These are phyloP conservation scores for Arrhamphus sclerolepis DNA, from an alignment of 2,797 vertebrate genomes.

Conservation along the genomic window DNA sequence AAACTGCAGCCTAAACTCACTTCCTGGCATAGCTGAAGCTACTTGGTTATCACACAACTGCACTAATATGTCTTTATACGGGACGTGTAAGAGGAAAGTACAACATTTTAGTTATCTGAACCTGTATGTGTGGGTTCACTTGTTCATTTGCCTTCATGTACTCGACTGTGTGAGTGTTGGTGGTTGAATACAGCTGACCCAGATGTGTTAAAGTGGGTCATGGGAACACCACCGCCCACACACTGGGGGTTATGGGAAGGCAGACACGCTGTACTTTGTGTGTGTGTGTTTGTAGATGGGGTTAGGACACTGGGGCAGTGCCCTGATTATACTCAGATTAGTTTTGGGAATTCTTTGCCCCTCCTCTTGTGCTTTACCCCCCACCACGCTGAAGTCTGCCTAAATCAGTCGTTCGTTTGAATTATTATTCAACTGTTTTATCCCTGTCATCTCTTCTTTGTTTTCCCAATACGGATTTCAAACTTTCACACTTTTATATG, in stretches of 20 bases:
- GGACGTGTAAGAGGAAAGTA: neutral
- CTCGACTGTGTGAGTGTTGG: conserved; percentile 29
- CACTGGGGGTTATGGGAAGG: conserved; percentile 70
- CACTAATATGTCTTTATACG: neutral
- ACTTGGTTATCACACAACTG: conserved; percentile 6
- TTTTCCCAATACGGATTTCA: neutral
- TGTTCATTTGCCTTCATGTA: conserved; percentile 41
- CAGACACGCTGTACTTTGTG: conserved; percentile 19
- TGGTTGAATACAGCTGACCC: conserved; percentile 79
- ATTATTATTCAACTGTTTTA: neutral
- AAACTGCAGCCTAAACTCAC: conserved; percentile 14
- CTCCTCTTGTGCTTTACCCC: conserved; percentile 53
- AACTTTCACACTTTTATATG: no score
- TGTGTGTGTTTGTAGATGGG: conserved; percentile 46
- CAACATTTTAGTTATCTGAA: conserved; percentile 8
- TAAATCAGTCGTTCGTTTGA: neutral
- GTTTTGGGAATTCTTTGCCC: conserved; percentile 74
- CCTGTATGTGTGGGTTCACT: conserved; percentile 32
- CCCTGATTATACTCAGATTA: conserved; percentile 82
- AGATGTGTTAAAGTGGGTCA: conserved; percentile 84
- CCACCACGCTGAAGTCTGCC: conserved; percentile 14
- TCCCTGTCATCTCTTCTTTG: neutral
- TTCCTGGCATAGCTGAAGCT: neutral
- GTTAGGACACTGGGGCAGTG: conserved; percentile 76
- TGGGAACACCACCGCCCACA: conserved; percentile 75